Evolutionary conservation across 2,113 vertebrate genomes (phyloP).

Genomic region (Anarhynchus alexandrinus): DNA sequence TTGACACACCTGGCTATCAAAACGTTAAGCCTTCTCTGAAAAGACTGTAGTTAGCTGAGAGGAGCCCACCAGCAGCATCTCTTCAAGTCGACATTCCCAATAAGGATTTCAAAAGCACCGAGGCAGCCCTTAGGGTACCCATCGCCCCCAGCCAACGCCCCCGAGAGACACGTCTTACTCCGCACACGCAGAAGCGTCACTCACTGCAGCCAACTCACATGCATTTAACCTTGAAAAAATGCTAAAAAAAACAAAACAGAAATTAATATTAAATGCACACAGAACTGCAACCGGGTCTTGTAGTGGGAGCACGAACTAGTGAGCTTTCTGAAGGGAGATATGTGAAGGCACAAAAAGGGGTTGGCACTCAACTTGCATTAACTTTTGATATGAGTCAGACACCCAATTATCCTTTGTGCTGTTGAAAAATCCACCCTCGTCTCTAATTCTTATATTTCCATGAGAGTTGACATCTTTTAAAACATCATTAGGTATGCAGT

Average conservation of each 20-base stretch:
- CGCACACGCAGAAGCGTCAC: neutral
- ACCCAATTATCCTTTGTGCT: constrained; percentile 16
- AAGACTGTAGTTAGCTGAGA: neutral
- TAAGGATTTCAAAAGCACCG: neutral
- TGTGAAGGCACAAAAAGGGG: neutral
- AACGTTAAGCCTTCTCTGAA: neutral
- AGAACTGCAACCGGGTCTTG: neutral
- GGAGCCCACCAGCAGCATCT: neutral
- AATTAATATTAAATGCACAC: neutral
- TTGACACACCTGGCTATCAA: neutral
- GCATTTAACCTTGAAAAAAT: neutral
- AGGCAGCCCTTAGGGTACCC: neutral
- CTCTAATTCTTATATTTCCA: constrained; percentile 5
- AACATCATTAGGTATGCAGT: constrained; percentile 35
- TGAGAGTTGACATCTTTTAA: constrained; percentile 33
- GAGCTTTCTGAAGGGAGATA: neutral
- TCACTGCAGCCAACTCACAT: neutral
- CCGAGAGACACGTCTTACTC: neutral
- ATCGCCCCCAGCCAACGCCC: neutral
- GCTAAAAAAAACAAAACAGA: neutral
- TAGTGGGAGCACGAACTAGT: neutral
- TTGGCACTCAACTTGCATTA: neutral
- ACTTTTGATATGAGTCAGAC: constrained; percentile 19
- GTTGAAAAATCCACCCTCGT: constrained; percentile 9
- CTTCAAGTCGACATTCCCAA: neutral